Percentiles rank a stretch among this genome's conserved stretches.
These are phyloP conservation scores for Sebastes minor DNA, from an alignment of 2,797 vertebrate genomes.

Conservation along the genomic window DNA sequence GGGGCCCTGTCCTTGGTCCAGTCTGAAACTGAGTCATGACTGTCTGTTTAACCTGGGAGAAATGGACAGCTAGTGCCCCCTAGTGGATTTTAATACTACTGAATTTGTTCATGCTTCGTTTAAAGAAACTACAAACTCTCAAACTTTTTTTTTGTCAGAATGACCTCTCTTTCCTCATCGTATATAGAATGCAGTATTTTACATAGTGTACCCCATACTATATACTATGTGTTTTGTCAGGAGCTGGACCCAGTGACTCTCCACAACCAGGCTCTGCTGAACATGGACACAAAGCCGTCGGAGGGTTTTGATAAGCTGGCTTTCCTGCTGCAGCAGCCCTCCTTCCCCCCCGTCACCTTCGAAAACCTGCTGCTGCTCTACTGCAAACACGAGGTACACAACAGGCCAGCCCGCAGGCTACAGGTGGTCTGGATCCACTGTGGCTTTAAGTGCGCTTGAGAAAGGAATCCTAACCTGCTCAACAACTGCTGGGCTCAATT, in stretches of 20 bases:
- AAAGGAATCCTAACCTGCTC: background rate
- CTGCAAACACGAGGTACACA: constrained; percentile 89
- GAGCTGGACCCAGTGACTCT: constrained; percentile 95
- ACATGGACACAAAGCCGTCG: constrained; percentile 92
- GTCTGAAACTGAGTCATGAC: background rate
- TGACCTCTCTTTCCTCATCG: background rate
- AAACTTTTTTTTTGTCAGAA: background rate
- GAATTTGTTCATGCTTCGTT: accelerated
- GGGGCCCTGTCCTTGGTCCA: background rate
- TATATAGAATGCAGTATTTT: background rate
- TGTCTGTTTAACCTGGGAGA: background rate
- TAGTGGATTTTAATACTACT: constrained; percentile 3
- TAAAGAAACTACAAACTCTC: background rate
- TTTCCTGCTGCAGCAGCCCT: constrained; percentile 93
- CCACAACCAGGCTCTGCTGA: constrained; percentile 95
- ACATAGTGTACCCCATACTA: background rate
- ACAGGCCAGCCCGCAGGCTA: background rate
- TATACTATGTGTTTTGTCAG: constrained; percentile 38
- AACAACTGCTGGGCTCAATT: too few species aligned
- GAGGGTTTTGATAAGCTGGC: constrained; percentile 96
- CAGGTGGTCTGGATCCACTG: background rate
- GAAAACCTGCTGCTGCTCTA: constrained; percentile 95
- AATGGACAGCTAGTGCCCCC: constrained; percentile 35
- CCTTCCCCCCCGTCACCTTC: constrained; percentile 94
- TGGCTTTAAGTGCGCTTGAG: background rate